phyloP scores from a whole-genome alignment of 2,888 invertebrate species.

The Dexiosoma caninum region DNA sequence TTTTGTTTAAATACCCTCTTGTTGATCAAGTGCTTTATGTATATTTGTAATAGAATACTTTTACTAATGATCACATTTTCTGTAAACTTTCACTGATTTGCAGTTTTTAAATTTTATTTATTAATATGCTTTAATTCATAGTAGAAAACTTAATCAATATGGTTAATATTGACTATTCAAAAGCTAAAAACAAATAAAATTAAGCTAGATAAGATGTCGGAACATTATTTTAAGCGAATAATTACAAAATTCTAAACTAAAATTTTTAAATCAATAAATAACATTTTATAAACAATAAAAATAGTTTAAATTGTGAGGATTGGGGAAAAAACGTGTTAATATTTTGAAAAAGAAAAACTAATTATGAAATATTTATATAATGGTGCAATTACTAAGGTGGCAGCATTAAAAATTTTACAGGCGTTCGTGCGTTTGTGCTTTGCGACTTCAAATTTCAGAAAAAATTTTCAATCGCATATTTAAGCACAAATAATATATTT shows the following conservation, averaged over 20 bases:
- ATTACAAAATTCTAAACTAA: neutral
- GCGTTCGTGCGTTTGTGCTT: no score
- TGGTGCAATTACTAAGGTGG: no score
- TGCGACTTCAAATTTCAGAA: no score
- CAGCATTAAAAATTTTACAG: no score
- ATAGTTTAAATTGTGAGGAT: no score
- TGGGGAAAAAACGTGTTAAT: no score
- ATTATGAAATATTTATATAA: no score
- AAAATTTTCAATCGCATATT: no score
- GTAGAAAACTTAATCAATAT: neutral
- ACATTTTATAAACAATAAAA: neutral
- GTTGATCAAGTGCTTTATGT: no score
- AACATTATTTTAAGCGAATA: neutral
- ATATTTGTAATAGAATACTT: neutral
- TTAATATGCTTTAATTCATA: constrained; percentile 18
- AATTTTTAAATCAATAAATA: neutral
- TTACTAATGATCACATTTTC: constrained; percentile 8
- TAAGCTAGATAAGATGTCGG: neutral
- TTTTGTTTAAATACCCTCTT: no score
- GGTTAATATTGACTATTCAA: constrained; percentile 48
- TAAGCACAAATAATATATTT: no score
- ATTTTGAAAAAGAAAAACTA: no score
- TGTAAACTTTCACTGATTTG: constrained; percentile 14
- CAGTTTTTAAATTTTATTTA: constrained; percentile 9
- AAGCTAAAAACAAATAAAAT: neutral